Base-by-base conservation (phyloP, 2,797 vertebrate genomes). In the Acomys russatus region DNA sequence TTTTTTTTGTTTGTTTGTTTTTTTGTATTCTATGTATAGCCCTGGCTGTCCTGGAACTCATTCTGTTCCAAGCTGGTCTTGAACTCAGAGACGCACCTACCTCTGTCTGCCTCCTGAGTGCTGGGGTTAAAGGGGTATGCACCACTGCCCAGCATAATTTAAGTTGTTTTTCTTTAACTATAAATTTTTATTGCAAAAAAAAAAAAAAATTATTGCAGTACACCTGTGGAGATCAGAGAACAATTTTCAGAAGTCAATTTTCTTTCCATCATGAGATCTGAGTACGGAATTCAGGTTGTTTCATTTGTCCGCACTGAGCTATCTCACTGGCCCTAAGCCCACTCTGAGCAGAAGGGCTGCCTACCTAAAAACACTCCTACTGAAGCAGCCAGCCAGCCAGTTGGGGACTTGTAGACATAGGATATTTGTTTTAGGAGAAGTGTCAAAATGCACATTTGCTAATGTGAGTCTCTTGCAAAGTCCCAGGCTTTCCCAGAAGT, bases 341-440 rank as follows among this genome's bases (percentile, higher is more conserved):
- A 66, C 79, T 94, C 76, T 82, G 30, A 92, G 73, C 74, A 11
- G 83, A n/a, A 89, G 51, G 15, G 33, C 18, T 61, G n/a, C 49
- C 77, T 91, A 79, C 35, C 63, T 91, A 14, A 78, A 78, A 89
- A 51, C 33, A 71, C 70, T 86, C 86, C 6, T 38, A 30, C 88
- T 92, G n/a, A 33, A 91, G 71, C n/a, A 88, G 8, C 23, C 63
- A 82, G 64, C 15, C 56, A 78, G 44, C 64, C 44, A 94, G 14
- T n/a, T 35, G n/a, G 78, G 49, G 64, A 73, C 44, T 76, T 94
- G 93, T 61, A 64, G 80, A 71, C 33, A 18, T n/a, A 80, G 44
- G 17, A 1, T 83, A n/a, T n/a, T 88, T 92, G 18, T 95, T 94
- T 74, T 82, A 82, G 86, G 83, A 83, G 49, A 10, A 51, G 20